Percentiles rank a stretch among this genome's conserved stretches.
phyloP scores from a whole-genome alignment of 1,140 invertebrate species.

The Drosophila lacteicornis region DNA sequence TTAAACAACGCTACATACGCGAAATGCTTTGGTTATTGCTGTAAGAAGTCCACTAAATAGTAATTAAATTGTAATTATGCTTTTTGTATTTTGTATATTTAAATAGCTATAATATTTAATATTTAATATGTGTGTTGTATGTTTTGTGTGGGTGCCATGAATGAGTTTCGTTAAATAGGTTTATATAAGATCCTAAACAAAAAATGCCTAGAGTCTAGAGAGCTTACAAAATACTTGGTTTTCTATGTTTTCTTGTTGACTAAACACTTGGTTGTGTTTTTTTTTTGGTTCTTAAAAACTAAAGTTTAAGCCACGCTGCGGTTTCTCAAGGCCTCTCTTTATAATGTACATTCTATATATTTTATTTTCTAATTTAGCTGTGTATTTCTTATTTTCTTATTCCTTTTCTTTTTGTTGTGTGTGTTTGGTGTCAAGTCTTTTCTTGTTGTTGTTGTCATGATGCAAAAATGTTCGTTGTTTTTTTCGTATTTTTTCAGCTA shows the following conservation, averaged over 20 bases:
- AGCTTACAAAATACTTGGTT: slow-evolving; percentile 27
- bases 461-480: slow-evolving; percentile 44
- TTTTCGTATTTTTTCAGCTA: slow-evolving; percentile 31
- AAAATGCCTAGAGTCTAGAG: slow-evolving; percentile 21
- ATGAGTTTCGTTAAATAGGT: slow-evolving; percentile 49
- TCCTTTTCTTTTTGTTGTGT: neutral
- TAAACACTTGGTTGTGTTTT: slow-evolving; percentile 8
- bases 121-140: slow-evolving; percentile 9
- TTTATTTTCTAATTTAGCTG: slow-evolving; percentile 15
- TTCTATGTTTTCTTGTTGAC: neutral
- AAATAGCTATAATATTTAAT: slow-evolving; percentile 36
- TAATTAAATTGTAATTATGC: slow-evolving; percentile 46
- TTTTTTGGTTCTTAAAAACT: slow-evolving; percentile 7
- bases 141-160: slow-evolving; percentile 43
- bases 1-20: slow-evolving; percentile 45
- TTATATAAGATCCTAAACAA: slow-evolving; percentile 36
- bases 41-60: slow-evolving; percentile 75
- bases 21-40: slow-evolving; percentile 82
- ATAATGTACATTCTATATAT: slow-evolving; percentile 56
- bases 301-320: slow-evolving; percentile 74
- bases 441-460: slow-evolving; percentile 33
- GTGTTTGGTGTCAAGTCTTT: slow-evolving; percentile 33
- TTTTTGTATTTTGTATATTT: slow-evolving; percentile 30
- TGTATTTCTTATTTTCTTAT: slow-evolving; percentile 5
- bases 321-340: slow-evolving; percentile 68